Evolutionary conservation across 2,113 vertebrate genomes (phyloP), one percentile per base, ranked within the genome.

Genomic region (Salminus brasiliensis): DNA sequence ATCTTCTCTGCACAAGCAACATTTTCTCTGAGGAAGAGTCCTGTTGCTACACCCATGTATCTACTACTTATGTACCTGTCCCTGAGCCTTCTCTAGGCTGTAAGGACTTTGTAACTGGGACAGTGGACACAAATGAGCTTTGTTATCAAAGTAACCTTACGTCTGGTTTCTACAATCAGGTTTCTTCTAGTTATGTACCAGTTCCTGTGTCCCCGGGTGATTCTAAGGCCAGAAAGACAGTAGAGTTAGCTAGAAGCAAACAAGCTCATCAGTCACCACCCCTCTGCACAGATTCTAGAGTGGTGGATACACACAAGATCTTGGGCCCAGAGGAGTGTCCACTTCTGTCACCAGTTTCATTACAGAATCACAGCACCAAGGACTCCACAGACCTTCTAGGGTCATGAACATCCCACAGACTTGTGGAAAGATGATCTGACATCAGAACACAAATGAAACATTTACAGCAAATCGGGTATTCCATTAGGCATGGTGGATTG

Each of bases 31-130:
- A 8, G 30, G 32, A 16, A 3, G 29, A 52, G 36, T 16, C 49
- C 41, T 9, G 8, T 1, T 32, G 29, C n/a, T 74, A 80, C 34
- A 10, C 74, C 39, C 74, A 81, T n/a, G 23, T 71, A 4, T 78
- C 78, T 16, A 67, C 32, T 11, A 66, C 52, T 34, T 74, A 70
- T 23, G 4, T 34, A 10, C 53, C 41, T 5, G 7, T 49, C 25
- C 1, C 52, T 25, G n/a, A 18, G 8, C 8, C n/a, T 30, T 18
- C 55, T 34, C 10, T 10, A n/a, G n/a, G 29, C 47, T 39, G 43
- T 39, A 34, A 30, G 0, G 9, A 63, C 34, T 21, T 63, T 63
- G 15, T 34, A 4, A 21, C 34, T 29, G 60, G 34, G 21, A 18
- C 30, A 27, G 21, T 3, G 18, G 32, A 66, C 12, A 32, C 57